Evolutionary conservation across 2,113 vertebrate genomes (phyloP).

Genomic region (Triplophysa dalaica): DNA sequence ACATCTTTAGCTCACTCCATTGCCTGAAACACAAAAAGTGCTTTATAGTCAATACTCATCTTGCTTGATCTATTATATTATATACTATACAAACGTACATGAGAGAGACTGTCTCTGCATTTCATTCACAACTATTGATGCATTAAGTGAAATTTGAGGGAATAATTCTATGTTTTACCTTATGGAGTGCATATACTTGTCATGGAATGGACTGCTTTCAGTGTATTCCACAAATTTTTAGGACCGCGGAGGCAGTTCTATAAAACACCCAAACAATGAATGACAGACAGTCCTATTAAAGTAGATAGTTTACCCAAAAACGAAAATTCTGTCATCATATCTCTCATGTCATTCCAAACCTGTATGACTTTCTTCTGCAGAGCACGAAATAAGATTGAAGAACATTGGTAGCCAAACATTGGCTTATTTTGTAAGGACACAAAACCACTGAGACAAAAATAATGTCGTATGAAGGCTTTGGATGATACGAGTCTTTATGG

Average conservation of each 20-base stretch:
- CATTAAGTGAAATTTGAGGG: background rate
- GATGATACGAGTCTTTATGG: too few relatives aligned
- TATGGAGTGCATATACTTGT: background rate
- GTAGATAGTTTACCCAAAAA: too few relatives aligned
- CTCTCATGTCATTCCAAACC: too few relatives aligned
- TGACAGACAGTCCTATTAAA: background rate
- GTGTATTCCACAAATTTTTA: constrained; percentile 26
- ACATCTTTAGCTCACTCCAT: background rate
- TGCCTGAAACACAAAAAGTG: background rate
- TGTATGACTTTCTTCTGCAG: too few relatives aligned
- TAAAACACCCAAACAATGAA: background rate
- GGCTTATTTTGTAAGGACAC: too few relatives aligned
- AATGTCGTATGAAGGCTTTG: too few relatives aligned
- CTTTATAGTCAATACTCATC: background rate
- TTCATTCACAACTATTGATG: background rate
- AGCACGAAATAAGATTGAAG: too few relatives aligned
- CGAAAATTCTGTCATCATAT: too few relatives aligned
- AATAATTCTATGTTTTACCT: constrained; percentile 5
- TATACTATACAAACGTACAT: background rate
- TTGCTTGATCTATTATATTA: background rate
- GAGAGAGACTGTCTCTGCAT: too few relatives aligned
- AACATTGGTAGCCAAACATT: too few relatives aligned
- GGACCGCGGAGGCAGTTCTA: background rate
- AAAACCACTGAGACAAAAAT: too few relatives aligned
- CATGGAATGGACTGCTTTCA: background rate